Base-by-base conservation (phyloP, 2,113 vertebrate species). In the Anguilla japonica region DNA sequence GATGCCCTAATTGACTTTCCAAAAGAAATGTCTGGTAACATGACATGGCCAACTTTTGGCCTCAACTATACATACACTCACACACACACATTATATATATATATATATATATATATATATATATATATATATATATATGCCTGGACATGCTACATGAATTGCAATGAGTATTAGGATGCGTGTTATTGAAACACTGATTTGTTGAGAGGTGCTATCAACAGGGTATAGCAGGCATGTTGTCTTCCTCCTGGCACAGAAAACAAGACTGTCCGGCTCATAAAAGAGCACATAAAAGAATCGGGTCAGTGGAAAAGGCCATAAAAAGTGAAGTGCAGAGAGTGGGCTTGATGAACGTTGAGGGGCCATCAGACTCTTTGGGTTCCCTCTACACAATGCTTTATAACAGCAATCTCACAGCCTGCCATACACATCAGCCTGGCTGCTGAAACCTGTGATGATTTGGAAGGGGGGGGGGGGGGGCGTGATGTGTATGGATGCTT, bases 231-330 rank as follows among this genome's bases (percentile, higher is more conserved):
- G 71, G 71, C 9, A 7, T 75, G n/a, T 13, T 14, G 26, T 0
- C 4, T 75, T 9, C 26, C 71, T 29, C n/a, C 71, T 29, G 71
- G n/a, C 18, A 46, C 39, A 50, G 26, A 82, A 82, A n/a, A 7
- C 22, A 5, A 41, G 41, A n/a, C 41, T 22, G 20, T 50, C 11
- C 29, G 71, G 41, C 34, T 34, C 34, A 34, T 34, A 34, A 34
- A 34, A 34, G n/a, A 82, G 81, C 18, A n/a, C 81, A 82, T 82
- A 82, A 82, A 67, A 29, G n/a, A 82, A 50, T 82, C 4, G 13
- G 81, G 20, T 82, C 40, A 15, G 46, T 53, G 41, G 13, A 53
- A 40, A 53, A 46, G 26, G 11, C 81, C 43, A 82, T 82, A 50
- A 82, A 56, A 46, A 75, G 81, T 50, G 41, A 43, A 82, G 81